A percentile compares a stretch with the other conserved stretches of the same genome.
These are phyloP conservation scores for Papilio polytes DNA, from an alignment of 1,140 invertebrate species.

Conservation along the genomic window DNA sequence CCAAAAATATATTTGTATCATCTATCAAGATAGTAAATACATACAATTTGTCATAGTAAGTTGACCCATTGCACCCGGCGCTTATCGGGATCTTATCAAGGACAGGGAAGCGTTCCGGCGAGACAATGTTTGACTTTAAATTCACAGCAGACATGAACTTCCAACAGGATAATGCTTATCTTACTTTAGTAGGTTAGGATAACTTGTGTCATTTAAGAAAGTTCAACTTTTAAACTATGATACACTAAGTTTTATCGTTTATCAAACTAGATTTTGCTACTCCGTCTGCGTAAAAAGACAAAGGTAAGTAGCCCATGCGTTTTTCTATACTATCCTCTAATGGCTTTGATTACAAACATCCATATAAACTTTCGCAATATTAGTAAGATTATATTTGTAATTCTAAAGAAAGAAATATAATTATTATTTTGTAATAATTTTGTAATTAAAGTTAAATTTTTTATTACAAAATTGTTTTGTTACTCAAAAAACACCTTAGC, in stretches of 20 bases:
- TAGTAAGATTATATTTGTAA: no score
- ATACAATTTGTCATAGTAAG: slow-evolving; percentile 7
- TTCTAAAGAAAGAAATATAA: no score
- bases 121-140: slow-evolving; percentile 8
- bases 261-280: no score
- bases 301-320: no score
- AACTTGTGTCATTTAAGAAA: neutral
- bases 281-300: no score
- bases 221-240: neutral
- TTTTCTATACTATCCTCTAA: no score
- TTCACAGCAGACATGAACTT: neutral
- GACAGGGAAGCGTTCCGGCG: neutral
- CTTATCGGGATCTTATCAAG: slow-evolving; percentile 6
- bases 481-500: neutral
- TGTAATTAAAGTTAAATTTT: neutral
- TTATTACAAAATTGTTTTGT: neutral
- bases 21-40: slow-evolving; percentile 13
- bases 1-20: neutral
- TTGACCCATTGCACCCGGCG: neutral
- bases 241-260: no score
- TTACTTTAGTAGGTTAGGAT: neutral
- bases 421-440: no score
- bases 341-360: no score
- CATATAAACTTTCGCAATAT: no score
- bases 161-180: neutral